A percentile compares a stretch with the other conserved stretches of the same genome.
Evolutionary conservation across 2,888 invertebrate genomes (phyloP).

Genomic region (Anthophora plumipes): DNA sequence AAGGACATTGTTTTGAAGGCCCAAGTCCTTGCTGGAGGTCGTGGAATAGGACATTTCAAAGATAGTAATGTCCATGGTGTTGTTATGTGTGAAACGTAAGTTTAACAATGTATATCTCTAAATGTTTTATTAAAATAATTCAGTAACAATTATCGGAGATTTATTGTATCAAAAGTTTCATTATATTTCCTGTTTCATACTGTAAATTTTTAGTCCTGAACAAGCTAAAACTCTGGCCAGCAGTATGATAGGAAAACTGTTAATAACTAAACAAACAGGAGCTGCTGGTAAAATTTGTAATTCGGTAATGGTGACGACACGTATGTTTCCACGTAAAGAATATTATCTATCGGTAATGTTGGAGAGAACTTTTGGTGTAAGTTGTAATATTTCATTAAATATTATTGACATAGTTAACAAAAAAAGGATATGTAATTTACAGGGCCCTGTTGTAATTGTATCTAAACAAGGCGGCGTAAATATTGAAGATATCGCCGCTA

Average conservation of each 20-base stretch:
- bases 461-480: constrained; percentile 97
- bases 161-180: background rate
- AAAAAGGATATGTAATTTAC: constrained; percentile 47
- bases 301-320: constrained; percentile 96
- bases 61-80: constrained; percentile 97
- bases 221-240: constrained; percentile 91
- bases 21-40: constrained; percentile 95
- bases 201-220: constrained; percentile 87
- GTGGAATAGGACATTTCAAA: constrained; percentile 95
- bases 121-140: background rate
- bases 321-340: constrained; percentile 97
- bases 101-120: constrained; percentile 54
- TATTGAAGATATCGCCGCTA: constrained; percentile 96
- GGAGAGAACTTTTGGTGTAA: constrained; percentile 92
- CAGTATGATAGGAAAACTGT: constrained; percentile 95
- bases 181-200: background rate
- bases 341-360: constrained; percentile 98
- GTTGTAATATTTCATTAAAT: constrained; percentile 1
- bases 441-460: constrained; percentile 97
- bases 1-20: constrained; percentile 94
- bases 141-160: background rate
- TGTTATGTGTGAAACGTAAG: constrained; percentile 92
- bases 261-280: constrained; percentile 98
- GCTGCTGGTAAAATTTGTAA: constrained; percentile 95
- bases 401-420: too few species aligned